These are phyloP conservation scores for Sitta carolinensis DNA, from an alignment of 2,797 vertebrate species.

Conservation along the genomic window DNA sequence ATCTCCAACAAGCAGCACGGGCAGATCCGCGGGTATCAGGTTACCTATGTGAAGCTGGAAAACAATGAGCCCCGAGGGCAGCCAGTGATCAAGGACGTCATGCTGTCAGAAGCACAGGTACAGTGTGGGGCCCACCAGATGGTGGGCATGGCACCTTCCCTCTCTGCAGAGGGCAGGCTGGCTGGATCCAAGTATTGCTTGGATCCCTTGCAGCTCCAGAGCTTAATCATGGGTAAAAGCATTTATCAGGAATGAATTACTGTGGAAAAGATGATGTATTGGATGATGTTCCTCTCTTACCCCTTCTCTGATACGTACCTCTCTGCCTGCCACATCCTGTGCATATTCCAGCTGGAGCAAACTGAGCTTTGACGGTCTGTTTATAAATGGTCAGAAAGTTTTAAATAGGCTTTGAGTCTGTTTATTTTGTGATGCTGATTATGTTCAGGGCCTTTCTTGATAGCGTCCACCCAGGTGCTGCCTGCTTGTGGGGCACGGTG, in stretches of 20 bases:
- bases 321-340: background rate
- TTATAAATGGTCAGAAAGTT: background rate
- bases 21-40: constrained; percentile 92
- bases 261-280: background rate
- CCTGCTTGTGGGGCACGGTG: fast-evolving
- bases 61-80: constrained; percentile 88
- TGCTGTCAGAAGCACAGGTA: constrained; percentile 91
- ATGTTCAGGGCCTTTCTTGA: background rate
- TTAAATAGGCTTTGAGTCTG: background rate
- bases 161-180: background rate
- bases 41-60: constrained; percentile 89
- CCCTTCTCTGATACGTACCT: background rate
- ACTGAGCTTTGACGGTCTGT: background rate
- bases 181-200: background rate
- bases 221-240: fast-evolving
- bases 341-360: background rate
- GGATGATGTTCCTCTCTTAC: background rate
- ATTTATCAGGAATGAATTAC: background rate
- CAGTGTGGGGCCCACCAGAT: background rate
- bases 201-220: background rate
- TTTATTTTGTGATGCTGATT: background rate
- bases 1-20: constrained; percentile 90
- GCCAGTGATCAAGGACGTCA: constrained; percentile 87
- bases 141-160: background rate
- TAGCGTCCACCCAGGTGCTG: background rate